phyloP scores from a whole-genome alignment of 2,888 invertebrate species.

The Cerceris rybyensis region DNA sequence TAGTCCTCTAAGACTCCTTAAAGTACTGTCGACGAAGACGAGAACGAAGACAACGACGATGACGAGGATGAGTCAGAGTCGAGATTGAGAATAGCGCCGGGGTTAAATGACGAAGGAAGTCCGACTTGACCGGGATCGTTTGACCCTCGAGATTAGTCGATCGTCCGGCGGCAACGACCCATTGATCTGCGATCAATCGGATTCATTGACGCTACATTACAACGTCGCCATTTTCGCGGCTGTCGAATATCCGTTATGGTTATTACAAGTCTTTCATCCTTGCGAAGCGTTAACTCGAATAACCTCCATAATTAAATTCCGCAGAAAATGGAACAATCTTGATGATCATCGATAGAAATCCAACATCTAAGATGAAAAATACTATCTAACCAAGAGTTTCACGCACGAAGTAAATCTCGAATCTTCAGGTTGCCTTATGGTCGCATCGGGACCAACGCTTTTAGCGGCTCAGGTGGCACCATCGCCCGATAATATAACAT shows the following conservation, averaged over 20 bases:
- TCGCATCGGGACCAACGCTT: constrained; percentile 68
- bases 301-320: too few species aligned
- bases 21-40: constrained; percentile 32
- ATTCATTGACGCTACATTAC: constrained; percentile 75
- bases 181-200: constrained; percentile 81
- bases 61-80: constrained; percentile 75
- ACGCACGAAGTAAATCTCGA: constrained; percentile 60
- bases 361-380: too few species aligned
- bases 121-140: constrained; percentile 76
- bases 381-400: constrained; percentile 8
- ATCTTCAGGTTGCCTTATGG: constrained; percentile 59
- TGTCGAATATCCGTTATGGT: constrained; percentile 18
- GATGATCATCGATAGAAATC: background rate
- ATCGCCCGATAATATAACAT: constrained; percentile 68
- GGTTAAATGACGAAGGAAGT: constrained; percentile 79
- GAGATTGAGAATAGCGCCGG: constrained; percentile 79
- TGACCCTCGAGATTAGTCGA: constrained; percentile 75
- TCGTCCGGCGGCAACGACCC: constrained; percentile 72
- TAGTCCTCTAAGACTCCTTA: constrained; percentile 18
- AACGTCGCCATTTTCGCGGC: constrained; percentile 53
- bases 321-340: too few species aligned
- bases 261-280: background rate
- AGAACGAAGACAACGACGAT: constrained; percentile 60
- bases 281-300: too few species aligned
- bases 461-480: constrained; percentile 77